phyloP scores from a whole-genome alignment of 2,888 invertebrate genomes.

The Panopea generosa region DNA sequence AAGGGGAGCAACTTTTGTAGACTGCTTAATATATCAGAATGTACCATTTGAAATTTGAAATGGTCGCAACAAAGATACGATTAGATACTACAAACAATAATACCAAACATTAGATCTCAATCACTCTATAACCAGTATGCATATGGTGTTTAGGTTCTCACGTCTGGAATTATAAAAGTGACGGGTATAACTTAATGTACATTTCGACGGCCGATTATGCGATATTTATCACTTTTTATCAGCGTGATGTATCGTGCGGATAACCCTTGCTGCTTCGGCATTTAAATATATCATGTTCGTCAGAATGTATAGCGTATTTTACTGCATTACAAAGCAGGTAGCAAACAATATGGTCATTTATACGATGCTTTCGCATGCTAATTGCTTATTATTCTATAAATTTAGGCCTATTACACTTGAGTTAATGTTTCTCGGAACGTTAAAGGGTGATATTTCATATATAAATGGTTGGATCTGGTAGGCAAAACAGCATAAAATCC shows the following conservation, averaged over 20 bases:
- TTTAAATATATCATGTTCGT: background rate
- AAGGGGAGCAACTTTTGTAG: too few species aligned
- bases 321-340: slow-evolving; percentile 13
- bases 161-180: too few species aligned
- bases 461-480: slow-evolving; percentile 39
- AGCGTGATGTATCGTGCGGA: background rate
- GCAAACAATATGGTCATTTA: slow-evolving; percentile 37
- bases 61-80: too few species aligned
- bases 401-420: slow-evolving; percentile 50
- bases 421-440: slow-evolving; percentile 45
- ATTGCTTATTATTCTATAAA: slow-evolving; percentile 29
- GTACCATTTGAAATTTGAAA: too few species aligned
- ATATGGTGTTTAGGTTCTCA: too few species aligned
- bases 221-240: slow-evolving; percentile 41
- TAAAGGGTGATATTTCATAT: slow-evolving; percentile 46
- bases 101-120: too few species aligned
- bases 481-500: slow-evolving; percentile 24
- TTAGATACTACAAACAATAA: too few species aligned
- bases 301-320: background rate
- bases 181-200: slow-evolving; percentile 15
- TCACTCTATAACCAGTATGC: too few species aligned
- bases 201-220: slow-evolving; percentile 22
- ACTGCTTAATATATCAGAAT: too few species aligned
- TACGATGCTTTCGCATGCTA: slow-evolving; percentile 23
- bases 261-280: slow-evolving; percentile 1